A percentile compares a stretch with the other conserved stretches of the same genome.
phyloP scores from a whole-genome alignment of 2,888 invertebrate genomes.

The Pediacus dermestoides region DNA sequence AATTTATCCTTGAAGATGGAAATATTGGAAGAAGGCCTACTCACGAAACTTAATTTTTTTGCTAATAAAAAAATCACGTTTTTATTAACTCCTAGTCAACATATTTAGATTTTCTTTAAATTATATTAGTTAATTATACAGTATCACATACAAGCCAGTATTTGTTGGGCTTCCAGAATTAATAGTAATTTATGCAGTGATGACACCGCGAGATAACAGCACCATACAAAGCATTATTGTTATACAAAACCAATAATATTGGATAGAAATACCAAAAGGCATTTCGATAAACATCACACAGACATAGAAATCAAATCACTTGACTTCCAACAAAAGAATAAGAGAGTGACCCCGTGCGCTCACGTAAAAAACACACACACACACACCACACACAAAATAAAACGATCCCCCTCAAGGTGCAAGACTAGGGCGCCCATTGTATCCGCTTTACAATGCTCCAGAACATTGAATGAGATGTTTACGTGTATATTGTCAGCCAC shows the following conservation, averaged over 20 bases:
- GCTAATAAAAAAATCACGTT: too few relatives aligned
- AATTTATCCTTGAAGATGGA: too few relatives aligned
- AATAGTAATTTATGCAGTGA: slow-evolving; percentile 27
- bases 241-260: too few relatives aligned
- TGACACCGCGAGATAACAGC: slow-evolving; percentile 28
- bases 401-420: slow-evolving; percentile 20
- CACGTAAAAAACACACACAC: slow-evolving; percentile 8
- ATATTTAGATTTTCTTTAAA: too few relatives aligned
- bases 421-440: slow-evolving; percentile 21
- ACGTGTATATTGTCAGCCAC: slow-evolving; percentile 41
- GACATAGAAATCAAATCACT: slow-evolving; percentile 38
- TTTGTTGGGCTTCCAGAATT: too few relatives aligned
- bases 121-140: too few relatives aligned
- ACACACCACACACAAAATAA: slow-evolving; percentile 20
- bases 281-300: too few relatives aligned
- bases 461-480: slow-evolving; percentile 43
- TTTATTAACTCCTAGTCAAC: too few relatives aligned
- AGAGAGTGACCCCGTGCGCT: slow-evolving; percentile 28
- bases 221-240: slow-evolving; percentile 19
- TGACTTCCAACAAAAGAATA: slow-evolving; percentile 40
- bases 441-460: neutral
- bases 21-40: too few relatives aligned
- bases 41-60: too few relatives aligned
- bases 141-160: too few relatives aligned
- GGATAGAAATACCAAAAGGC: too few relatives aligned